These are phyloP conservation scores for Drosophila teissieri DNA, from an alignment of 1,140 invertebrate species.

Conservation along the genomic window DNA sequence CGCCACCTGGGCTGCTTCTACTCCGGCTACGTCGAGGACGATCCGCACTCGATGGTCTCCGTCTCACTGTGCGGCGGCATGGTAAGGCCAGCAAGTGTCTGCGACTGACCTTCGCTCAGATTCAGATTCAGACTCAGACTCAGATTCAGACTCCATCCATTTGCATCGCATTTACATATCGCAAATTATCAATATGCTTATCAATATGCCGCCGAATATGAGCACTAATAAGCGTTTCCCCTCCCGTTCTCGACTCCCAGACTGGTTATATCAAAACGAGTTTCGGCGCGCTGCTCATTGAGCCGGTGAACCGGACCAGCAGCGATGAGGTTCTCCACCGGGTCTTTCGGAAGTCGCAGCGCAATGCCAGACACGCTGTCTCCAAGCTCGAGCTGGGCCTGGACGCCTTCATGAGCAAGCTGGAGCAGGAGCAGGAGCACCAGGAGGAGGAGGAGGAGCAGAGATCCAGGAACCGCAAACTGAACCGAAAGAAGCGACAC, in stretches of 20 bases:
- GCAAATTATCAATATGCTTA: slow-evolving; percentile 74
- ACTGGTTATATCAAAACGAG: slow-evolving; percentile 88
- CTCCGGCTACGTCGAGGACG: slow-evolving; percentile 88
- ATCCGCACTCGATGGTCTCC: slow-evolving; percentile 87
- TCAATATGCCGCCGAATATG: slow-evolving; percentile 74
- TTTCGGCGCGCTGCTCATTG: slow-evolving; percentile 87
- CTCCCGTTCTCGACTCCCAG: slow-evolving; percentile 80
- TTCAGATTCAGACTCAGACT: background rate
- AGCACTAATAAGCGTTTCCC: slow-evolving; percentile 59
- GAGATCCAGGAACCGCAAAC: slow-evolving; percentile 22
- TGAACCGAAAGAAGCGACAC: slow-evolving; percentile 81
- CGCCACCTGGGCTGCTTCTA: slow-evolving; percentile 88
- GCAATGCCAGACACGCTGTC: slow-evolving; percentile 79
- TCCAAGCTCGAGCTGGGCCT: slow-evolving; percentile 69
- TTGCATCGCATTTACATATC: slow-evolving; percentile 63
- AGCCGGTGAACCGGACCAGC: slow-evolving; percentile 86
- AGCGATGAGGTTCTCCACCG: slow-evolving; percentile 75
- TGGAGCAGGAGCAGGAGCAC: slow-evolving; percentile 4
- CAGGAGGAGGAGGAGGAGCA: slow-evolving; percentile 10
- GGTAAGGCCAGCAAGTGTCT: slow-evolving; percentile 84
- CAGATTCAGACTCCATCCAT: slow-evolving; percentile 18
- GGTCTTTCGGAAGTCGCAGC: slow-evolving; percentile 75
- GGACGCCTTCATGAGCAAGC: slow-evolving; percentile 49
- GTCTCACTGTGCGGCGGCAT: slow-evolving; percentile 92
- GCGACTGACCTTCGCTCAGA: slow-evolving; percentile 48